phyloP scores from a whole-genome alignment of 2,888 invertebrate genomes.

The Cephus pulcher region DNA sequence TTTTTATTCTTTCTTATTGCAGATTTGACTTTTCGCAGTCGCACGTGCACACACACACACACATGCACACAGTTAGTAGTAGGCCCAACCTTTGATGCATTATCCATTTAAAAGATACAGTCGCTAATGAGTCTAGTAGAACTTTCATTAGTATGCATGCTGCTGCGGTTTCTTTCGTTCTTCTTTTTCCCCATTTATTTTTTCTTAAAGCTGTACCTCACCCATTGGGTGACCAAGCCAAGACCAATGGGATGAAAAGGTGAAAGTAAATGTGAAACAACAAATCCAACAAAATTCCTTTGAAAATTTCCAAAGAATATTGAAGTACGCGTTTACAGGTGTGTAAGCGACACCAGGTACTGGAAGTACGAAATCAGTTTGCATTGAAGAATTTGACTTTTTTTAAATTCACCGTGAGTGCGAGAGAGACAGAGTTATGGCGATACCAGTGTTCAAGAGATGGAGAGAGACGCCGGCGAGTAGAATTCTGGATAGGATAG shows the following conservation, averaged over 20 bases:
- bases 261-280: background rate
- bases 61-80: background rate
- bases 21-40: background rate
- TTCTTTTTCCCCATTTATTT: background rate
- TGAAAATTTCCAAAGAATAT: background rate
- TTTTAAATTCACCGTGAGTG: no score
- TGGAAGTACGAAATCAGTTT: background rate
- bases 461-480: background rate
- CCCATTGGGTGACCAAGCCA: slow-evolving; percentile 37
- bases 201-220: slow-evolving; percentile 53
- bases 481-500: background rate
- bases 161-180: slow-evolving; percentile 27
- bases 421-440: background rate
- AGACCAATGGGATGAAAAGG: slow-evolving; percentile 26
- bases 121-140: slow-evolving; percentile 13
- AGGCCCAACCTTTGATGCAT: background rate
- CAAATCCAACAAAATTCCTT: background rate
- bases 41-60: background rate
- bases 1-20: background rate
- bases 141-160: slow-evolving; percentile 26
- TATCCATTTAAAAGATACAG: background rate
- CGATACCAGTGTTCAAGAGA: background rate
- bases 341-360: background rate
- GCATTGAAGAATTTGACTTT: background rate
- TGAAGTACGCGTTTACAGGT: background rate